A percentile compares a stretch with the other conserved stretches of the same genome.
Conservation (phyloP, 2,888 invertebrate species). For the Axea sp. region DNA sequence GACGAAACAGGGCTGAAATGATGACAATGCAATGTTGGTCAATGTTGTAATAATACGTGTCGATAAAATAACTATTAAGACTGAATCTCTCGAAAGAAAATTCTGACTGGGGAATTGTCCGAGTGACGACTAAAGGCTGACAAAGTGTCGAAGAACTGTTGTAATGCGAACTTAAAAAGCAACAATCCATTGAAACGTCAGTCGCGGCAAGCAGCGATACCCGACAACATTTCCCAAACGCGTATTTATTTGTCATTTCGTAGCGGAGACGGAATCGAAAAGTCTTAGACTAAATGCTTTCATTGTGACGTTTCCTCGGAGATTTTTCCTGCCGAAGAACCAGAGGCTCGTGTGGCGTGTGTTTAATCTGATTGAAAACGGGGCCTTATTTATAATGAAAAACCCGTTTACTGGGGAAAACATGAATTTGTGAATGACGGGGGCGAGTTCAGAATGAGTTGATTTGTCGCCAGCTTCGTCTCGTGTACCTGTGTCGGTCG, state of each 20-base stretch:
- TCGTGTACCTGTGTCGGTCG: conserved; percentile 40
- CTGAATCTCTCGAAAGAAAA: conserved; percentile 35
- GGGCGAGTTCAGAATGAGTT: conserved; percentile 68
- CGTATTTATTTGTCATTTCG: conserved; percentile 29
- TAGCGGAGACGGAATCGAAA: conserved; percentile 62
- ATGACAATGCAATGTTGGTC: conserved; percentile 7
- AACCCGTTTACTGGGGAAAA: conserved; percentile 74
- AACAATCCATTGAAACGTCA: conserved; percentile 48
- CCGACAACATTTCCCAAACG: conserved; percentile 18
- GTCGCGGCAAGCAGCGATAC: conserved; percentile 9
- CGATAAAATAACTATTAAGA: conserved; percentile 22
- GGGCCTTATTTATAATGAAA: conserved; percentile 68
- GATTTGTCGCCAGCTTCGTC: conserved; percentile 70
- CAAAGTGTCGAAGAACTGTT: conserved; percentile 13
- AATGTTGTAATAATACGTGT: conserved; percentile 6
- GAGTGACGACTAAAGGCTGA: conserved; percentile 32
- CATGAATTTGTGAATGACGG: conserved; percentile 69
- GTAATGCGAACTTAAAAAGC: conserved; percentile 35
- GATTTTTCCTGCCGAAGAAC: neutral
- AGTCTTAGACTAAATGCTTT: conserved; percentile 56
- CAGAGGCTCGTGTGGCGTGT: neutral
- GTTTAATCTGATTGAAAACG: neutral
- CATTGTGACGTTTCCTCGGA: conserved; percentile 12
- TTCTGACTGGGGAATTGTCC: conserved; percentile 25
- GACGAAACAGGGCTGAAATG: neutral